Evolutionary conservation across 2,888 invertebrate genomes (phyloP), one percentile per base, ranked within the genome.

Genomic region (Macropis europaea): DNA sequence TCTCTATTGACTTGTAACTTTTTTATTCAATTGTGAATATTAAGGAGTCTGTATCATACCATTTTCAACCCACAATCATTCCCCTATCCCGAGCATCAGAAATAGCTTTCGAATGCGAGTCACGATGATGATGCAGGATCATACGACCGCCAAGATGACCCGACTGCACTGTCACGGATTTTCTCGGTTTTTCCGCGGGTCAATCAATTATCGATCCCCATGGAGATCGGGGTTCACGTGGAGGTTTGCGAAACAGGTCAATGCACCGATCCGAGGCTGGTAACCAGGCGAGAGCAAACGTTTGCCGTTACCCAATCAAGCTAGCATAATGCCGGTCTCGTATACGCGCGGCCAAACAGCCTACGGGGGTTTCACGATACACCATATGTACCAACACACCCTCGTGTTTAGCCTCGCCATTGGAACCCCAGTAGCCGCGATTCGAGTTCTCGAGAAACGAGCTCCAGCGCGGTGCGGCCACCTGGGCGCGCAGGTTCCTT

Each of bases 261-360:
- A 64, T 56, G 72, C 73, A 77, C 75, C 61, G 60, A 68, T 70
- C 57, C 57, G 76, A 67, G 64, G 56, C 60, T 43, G 60, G 73
- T 62, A 62, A 76, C 71, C n/a, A n/a, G 61, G 73, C 66, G 59
- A 86, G 80, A 82, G 88, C 85, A 89, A 89, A 90, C 88, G 89
- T 89, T 90, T 90, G 86, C 88, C 83, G 86, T 88, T 86, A 87
- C 88, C 71, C 88, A 90, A 90, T 89, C 88, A 89, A 88, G 87
- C 89, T 83, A 79, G 82, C 86, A 89, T 89, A 90, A 89, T 90
- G 84, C 88, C 86, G 77, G 74, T 80, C 83, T 82, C 83, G 84
- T 81, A 76, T 78, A 81, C 82, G 60, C 70, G 76, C 73, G 77
- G 76, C 73, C 87, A 89, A 89, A 89, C 84, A 89, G 87, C 89